phyloP scores from a whole-genome alignment of 2,888 invertebrate species.

The Tromatobia lineatoria region DNA sequence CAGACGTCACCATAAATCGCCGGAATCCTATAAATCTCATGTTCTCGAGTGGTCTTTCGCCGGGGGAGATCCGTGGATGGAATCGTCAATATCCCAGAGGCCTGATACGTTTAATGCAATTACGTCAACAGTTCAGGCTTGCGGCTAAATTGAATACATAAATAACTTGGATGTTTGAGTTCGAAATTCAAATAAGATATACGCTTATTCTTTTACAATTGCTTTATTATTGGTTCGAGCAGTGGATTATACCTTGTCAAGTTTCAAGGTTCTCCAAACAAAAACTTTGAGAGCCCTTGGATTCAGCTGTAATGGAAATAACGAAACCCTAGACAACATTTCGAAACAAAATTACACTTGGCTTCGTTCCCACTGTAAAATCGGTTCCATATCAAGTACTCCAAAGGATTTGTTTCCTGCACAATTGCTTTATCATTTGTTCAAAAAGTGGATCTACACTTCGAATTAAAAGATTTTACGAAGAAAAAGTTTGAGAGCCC shows the following conservation, averaged over 20 bases:
- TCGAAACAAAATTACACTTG: too few species aligned
- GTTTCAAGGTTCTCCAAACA: background rate
- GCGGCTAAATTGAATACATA: constrained; percentile 34
- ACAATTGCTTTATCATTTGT: background rate
- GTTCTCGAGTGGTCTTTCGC: constrained; percentile 10
- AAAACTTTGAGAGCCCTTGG: background rate
- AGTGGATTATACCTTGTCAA: background rate
- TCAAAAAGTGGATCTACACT: background rate
- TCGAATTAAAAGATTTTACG: background rate
- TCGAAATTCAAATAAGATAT: background rate
- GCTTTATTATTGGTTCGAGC: background rate
- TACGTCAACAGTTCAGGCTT: background rate
- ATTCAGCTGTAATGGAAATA: background rate
- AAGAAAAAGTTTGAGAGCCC: background rate
- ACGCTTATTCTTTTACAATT: background rate
- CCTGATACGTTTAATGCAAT: constrained; percentile 22
- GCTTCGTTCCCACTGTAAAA: constrained; percentile 34
- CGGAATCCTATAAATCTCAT: constrained; percentile 8
- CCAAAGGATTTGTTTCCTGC: constrained; percentile 51
- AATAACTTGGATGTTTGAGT: constrained; percentile 10
- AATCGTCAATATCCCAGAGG: background rate
- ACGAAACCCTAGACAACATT: too few species aligned
- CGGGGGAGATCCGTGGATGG: background rate
- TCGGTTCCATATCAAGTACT: constrained; percentile 29
- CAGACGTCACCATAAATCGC: constrained; percentile 17